A percentile compares a stretch with the other conserved stretches of the same genome.
These are phyloP conservation scores for Anadara kagoshimensis DNA, from an alignment of 1,140 invertebrate genomes.

Conservation along the genomic window DNA sequence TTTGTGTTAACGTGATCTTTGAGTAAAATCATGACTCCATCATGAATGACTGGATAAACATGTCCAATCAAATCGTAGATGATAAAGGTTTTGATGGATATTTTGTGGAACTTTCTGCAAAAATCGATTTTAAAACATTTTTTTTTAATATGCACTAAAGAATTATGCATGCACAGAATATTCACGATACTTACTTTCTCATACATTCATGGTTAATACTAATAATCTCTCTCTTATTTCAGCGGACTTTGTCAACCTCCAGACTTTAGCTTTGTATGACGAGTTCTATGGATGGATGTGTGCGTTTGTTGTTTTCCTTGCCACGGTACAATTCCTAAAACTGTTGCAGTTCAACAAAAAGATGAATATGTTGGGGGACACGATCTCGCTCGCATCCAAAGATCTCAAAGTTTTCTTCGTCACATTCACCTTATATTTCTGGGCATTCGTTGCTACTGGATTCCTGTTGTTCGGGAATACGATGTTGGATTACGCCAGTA, in stretches of 20 bases:
- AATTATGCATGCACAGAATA: no score
- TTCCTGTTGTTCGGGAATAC: constrained; percentile 68
- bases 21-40: no score
- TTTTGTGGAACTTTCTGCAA: no score
- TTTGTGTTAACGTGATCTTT: no score
- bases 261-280: constrained; percentile 75
- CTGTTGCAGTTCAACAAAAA: constrained; percentile 75
- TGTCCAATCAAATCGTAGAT: background rate
- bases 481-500: constrained; percentile 60
- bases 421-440: constrained; percentile 71
- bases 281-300: constrained; percentile 75
- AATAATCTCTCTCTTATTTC: constrained; percentile 46
- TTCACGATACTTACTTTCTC: no score
- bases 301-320: constrained; percentile 74
- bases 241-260: constrained; percentile 77
- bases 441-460: constrained; percentile 65
- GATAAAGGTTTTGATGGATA: background rate
- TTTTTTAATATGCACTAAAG: no score
- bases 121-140: no score
- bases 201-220: no score
- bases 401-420: constrained; percentile 70
- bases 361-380: constrained; percentile 71
- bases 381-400: constrained; percentile 59
- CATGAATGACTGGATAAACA: background rate
- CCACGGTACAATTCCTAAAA: constrained; percentile 76